Base-by-base conservation (phyloP, 1,140 invertebrate species). In the Zaprionus gabonicus region DNA sequence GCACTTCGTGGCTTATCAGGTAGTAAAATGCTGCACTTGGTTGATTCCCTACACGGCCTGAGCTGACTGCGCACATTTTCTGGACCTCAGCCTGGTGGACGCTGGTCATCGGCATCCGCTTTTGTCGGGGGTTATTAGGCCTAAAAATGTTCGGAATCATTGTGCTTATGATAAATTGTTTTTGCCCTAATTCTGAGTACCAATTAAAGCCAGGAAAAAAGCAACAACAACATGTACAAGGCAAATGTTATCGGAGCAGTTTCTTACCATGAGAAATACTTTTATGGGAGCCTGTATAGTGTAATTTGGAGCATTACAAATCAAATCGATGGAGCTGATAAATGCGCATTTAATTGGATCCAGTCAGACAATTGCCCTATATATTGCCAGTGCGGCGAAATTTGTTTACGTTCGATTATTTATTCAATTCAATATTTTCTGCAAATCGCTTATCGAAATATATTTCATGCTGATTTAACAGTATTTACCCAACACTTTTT, bases 21-120 rank as follows among this genome's bases (percentile, higher is more conserved):
- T 85, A 85, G 78, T 85, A 85, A 85, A 83, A 85, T 85, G 82
- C 82, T 78, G 82, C 82, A 85, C 71, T 85, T 82, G 82, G 84
- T 72, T 85, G 82, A 81, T 72, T 85, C 75, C 78, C 38, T 51
- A 44, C 49, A 1, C 15, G 15, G 56, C 60, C 49, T 58, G 13
- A 36, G 70, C 36, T 70, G 68, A 57, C 59, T 46, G 59, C 3
- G 36, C 51, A 49, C 23, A 57, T 25, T 62, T 31, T 7, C 51
- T 15, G 25, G 34, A 15, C 34, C 25, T 31, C 53, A n/a, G 38
- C 38, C 4, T 25, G 59, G 58, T 25, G 59, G 58, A 44, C 55
- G 15, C 38, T 77, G 75, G 75, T 77, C 75, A 77, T 34, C 75
- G 60, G 27, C 57, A 51, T 57, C 71, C 49, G 28, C 38, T 53